Conservation (phyloP, 2,113 vertebrate species). For the Oncorhynchus clarkii region DNA sequence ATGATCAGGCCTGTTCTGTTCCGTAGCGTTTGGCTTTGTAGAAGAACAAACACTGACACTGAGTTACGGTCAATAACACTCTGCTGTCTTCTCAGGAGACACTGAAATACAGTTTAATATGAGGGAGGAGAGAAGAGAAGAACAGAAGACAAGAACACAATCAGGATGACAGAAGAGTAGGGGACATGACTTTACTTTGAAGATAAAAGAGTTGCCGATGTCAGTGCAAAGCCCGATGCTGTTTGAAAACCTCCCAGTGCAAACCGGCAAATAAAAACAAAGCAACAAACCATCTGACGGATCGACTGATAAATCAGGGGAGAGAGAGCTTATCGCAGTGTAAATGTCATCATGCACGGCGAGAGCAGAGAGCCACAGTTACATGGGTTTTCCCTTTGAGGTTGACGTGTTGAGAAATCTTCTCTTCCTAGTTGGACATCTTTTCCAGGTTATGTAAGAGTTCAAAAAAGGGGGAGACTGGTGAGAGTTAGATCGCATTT, state of each 20-base stretch:
- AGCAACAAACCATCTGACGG: too few species aligned
- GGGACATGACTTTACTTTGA: neutral
- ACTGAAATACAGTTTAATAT: neutral
- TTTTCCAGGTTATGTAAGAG: slow-evolving; percentile 21
- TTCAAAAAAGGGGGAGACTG: slow-evolving; percentile 4
- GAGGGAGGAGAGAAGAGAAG: neutral
- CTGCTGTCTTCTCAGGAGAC: neutral
- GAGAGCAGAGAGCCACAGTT: neutral
- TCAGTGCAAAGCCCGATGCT: neutral
- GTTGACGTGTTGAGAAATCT: neutral
- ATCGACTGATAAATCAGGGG: too few species aligned
- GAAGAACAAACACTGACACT: neutral
- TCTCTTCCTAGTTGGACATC: neutral
- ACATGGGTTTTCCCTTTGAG: neutral
- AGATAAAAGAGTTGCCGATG: neutral
- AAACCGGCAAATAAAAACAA: too few species aligned
- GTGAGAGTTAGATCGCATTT: neutral
- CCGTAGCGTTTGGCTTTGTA: neutral
- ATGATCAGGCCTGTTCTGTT: neutral
- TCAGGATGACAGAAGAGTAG: neutral
- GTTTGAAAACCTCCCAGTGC: neutral
- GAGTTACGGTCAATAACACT: neutral
- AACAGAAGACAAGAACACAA: neutral
- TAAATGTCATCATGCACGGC: neutral
- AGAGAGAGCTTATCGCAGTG: too few species aligned